phyloP scores from a whole-genome alignment of 1,140 invertebrate species.

The Drosophila serrata region DNA sequence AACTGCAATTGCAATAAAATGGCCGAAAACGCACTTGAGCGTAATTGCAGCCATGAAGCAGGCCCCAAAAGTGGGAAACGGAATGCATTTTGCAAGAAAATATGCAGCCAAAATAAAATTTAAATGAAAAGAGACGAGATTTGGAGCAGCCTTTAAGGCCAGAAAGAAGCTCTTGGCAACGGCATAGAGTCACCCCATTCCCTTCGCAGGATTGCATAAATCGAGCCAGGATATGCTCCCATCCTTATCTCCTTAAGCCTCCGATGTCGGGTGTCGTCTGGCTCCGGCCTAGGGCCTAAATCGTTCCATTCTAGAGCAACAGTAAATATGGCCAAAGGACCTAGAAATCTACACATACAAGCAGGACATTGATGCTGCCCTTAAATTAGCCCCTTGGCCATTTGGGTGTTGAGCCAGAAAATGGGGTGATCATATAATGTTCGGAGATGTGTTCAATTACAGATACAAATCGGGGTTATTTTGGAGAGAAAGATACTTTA shows the following conservation, averaged over 20 bases:
- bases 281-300: constrained; percentile 48
- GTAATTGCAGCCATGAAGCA: constrained; percentile 68
- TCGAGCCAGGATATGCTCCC: constrained; percentile 44
- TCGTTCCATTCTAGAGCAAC: constrained; percentile 33
- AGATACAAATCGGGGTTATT: neutral
- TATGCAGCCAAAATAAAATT: constrained; percentile 75
- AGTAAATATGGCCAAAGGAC: constrained; percentile 43
- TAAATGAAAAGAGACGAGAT: constrained; percentile 62
- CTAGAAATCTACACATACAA: constrained; percentile 50
- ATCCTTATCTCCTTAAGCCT: constrained; percentile 58
- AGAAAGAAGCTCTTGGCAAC: constrained; percentile 30
- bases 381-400: constrained; percentile 61
- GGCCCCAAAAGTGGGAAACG: constrained; percentile 35
- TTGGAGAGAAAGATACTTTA: no score
- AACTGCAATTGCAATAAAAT: constrained; percentile 73
- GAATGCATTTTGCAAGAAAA: constrained; percentile 68
- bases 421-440: constrained; percentile 1
- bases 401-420: constrained; percentile 41
- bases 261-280: constrained; percentile 23
- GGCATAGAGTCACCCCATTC: neutral
- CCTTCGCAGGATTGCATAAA: constrained; percentile 48
- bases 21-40: constrained; percentile 74
- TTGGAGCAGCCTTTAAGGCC: constrained; percentile 37
- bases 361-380: constrained; percentile 35
- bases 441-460: neutral